phyloP scores from a whole-genome alignment of 2,797 vertebrate species.

The Fundulus diaphanus region DNA sequence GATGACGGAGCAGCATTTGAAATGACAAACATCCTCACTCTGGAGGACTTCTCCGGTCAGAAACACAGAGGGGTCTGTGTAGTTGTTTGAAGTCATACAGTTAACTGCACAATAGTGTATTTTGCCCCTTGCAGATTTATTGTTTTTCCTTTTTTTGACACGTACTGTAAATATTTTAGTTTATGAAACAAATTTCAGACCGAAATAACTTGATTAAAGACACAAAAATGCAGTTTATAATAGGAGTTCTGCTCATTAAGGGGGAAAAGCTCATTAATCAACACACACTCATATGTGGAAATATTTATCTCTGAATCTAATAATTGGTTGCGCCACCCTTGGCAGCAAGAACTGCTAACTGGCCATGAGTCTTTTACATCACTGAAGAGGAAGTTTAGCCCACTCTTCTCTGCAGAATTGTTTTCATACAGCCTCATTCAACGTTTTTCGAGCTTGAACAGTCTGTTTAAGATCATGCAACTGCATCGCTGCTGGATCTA shows the following conservation, averaged over 20 bases:
- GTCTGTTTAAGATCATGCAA: neutral
- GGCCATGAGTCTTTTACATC: neutral
- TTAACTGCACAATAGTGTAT: neutral
- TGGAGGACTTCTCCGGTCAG: neutral
- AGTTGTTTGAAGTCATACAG: neutral
- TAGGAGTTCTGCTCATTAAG: no score
- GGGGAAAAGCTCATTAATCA: neutral
- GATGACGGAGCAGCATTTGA: constrained; percentile 5
- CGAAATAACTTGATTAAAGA: no score
- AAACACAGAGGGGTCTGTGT: neutral
- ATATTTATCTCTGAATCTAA: neutral
- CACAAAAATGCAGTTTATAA: no score
- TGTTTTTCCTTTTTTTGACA: no score
- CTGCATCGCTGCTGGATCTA: neutral
- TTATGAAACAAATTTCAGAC: no score
- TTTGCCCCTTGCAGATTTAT: neutral
- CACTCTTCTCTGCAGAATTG: neutral
- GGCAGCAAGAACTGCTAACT: neutral
- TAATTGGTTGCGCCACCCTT: no score
- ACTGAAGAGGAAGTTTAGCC: neutral
- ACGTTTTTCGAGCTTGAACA: neutral
- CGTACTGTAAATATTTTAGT: no score
- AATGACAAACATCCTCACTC: constrained; percentile 1
- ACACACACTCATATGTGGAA: neutral
- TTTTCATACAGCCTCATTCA: neutral